Evolutionary conservation across 2,888 invertebrate species (phyloP).

Genomic region (Acanthoscelides obtectus): DNA sequence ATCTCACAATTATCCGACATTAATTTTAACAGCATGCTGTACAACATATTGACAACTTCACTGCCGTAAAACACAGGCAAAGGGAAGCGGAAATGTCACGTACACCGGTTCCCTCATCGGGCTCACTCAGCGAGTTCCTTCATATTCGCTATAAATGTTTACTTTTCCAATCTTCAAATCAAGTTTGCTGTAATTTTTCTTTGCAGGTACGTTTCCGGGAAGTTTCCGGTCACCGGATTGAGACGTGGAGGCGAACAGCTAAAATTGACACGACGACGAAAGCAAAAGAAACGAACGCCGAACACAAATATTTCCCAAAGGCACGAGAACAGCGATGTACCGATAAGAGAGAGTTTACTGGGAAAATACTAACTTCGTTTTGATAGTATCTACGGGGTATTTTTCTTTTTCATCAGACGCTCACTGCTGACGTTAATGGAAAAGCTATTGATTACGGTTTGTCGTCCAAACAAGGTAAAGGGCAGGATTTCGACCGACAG

Average conservation of each 20-base stretch:
- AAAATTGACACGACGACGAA: not conserved
- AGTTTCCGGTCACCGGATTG: not conserved
- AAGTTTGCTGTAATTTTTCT: not conserved
- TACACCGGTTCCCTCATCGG: not conserved
- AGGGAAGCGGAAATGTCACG: not conserved
- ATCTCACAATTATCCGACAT: too few species aligned
- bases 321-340: slow-evolving; percentile 15
- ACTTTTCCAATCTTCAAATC: not conserved
- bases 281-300: slow-evolving; percentile 17
- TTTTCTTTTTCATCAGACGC: not conserved
- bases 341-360: slow-evolving; percentile 13
- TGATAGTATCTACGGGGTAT: slow-evolving; percentile 7
- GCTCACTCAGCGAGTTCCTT: not conserved
- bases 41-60: not conserved
- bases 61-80: not conserved
- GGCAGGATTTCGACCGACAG: too few species aligned
- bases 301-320: slow-evolving; percentile 17
- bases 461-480: too few species aligned
- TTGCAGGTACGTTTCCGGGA: not conserved
- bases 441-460: too few species aligned
- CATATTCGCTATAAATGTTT: not conserved
- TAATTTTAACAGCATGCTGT: too few species aligned
- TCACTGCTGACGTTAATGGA: too few species aligned
- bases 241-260: not conserved
- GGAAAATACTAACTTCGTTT: slow-evolving; percentile 17